Evolutionary conservation across 2,888 invertebrate species (phyloP).

Genomic region (Acanthosepion pharaonis): DNA sequence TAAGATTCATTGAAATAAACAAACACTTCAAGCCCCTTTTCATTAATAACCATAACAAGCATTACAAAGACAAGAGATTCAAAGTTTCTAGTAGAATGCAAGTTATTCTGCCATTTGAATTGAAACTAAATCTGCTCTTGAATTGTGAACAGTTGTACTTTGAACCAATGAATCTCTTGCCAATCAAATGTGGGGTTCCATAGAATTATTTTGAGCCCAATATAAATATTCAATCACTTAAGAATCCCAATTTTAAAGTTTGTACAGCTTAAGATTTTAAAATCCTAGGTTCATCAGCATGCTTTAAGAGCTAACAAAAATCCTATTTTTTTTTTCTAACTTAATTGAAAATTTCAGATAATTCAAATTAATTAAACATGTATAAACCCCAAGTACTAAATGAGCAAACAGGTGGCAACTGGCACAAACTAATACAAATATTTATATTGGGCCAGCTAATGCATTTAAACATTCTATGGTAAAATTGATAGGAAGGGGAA

Average conservation of each 20-base stretch:
- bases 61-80: constrained; percentile 46
- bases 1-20: background rate
- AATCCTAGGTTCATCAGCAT: background rate
- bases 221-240: constrained; percentile 37
- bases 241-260: background rate
- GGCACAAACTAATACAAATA: background rate
- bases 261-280: background rate
- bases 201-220: constrained; percentile 37
- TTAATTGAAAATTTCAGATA: background rate
- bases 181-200: constrained; percentile 42
- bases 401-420: background rate
- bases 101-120: background rate
- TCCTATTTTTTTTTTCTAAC: background rate
- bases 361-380: background rate
- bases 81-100: background rate
- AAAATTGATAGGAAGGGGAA: background rate
- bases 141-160: constrained; percentile 25
- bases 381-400: background rate
- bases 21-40: constrained; percentile 46
- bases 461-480: constrained; percentile 21
- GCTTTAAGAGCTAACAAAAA: background rate
- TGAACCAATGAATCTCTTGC: constrained; percentile 43
- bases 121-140: background rate
- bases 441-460: constrained; percentile 1
- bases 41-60: constrained; percentile 46